Evolutionary conservation across 2,888 invertebrate species (phyloP), one percentile per base, ranked within the genome.

Genomic region (Ectemnius continuus): DNA sequence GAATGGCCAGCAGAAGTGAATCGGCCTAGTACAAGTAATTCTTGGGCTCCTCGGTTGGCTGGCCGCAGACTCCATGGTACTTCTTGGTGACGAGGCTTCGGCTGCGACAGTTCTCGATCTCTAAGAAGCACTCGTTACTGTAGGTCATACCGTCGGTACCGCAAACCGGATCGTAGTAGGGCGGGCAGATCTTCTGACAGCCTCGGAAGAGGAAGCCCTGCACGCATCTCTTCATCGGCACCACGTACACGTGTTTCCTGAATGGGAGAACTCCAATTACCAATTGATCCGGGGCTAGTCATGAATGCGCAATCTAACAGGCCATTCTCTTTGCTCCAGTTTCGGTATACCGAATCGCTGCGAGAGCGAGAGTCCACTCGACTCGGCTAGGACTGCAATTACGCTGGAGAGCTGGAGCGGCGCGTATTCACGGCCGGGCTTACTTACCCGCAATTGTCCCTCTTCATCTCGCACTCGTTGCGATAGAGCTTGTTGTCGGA

Each of bases 81-180:
- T 95, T 95, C 90, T 96, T 93, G 80, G 94, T 93, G 60, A 97
- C 96, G 83, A 95, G 91, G 85, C 95, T 95, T 89, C 96, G 94
- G 82, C 96, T 96, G 87, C 96, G 94, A 90, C 97, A 98, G 86
- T 97, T 97, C 91, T 98, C 97, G 91, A 97, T 96, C 88, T 96
- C 95, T 85, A 98, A 92, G 93, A 97, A 96, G 91, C 98, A 98
- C 83, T 95, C 95, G 91, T 98, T 98, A 88, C 97, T 96, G 93
- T 98, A 98, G 0, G 98, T 98, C 93, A 95, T 96, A 75, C 94
- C 94, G 88, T 98, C 98, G 2, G 96, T 96, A n/a, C 97, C 98
- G 90, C 98, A 98, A 5, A 98, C 96, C 0, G 97, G 97, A 88
- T 97, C 97, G 92, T 95, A 97, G 85, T 96, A 96, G 0, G 95